Base-by-base conservation (phyloP, 2,888 invertebrate species). In the Furcula furcula region DNA sequence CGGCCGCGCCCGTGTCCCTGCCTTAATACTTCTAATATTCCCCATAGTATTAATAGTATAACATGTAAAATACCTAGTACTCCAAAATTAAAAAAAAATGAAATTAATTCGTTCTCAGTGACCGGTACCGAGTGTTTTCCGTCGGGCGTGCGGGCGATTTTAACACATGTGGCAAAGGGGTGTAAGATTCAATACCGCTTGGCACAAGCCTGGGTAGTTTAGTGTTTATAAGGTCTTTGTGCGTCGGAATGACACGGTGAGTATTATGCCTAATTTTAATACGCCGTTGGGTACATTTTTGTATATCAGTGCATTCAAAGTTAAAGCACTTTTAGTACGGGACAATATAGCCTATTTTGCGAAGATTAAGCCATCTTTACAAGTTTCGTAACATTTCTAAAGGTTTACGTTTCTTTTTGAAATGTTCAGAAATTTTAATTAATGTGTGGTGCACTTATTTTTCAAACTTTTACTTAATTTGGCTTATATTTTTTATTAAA, bases 121-220 rank as follows among this genome's bases (percentile, higher is more conserved):
- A 61, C 53, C 51, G 47, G 51, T 40, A 46, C 54, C 34, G 36
- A 62, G 73, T 70, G 75, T 58, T 56, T 18, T 46, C 32, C 34
- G 42, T 7, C 29, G 41, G 58, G 48, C 51, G 56, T 55, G 55
- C 49, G 43, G 41, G 61, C 65, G 70, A 76, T 72, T 76, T 63
- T 80, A 71, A 85, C 86, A 82, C 87, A 87, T 87, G 87, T 86
- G 81, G 87, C 81, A 61, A 58, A 72, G 66, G 47, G 80, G 78
- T 52, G 76, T 81, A 80, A 76, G 80, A 76, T 86, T 83, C 68
- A 71, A 79, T 73, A 80, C 76, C 48, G 86, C 83, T 75, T 86
- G 86, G 86, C 84, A 80, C 56, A 83, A 82, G 81, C 87, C 87
- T 56, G 87, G 85, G 72, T 87, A 86, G 84, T 70, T 75, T 47